Evolutionary conservation across 2,888 invertebrate species (phyloP).

Genomic region (Podabrus alpinus): DNA sequence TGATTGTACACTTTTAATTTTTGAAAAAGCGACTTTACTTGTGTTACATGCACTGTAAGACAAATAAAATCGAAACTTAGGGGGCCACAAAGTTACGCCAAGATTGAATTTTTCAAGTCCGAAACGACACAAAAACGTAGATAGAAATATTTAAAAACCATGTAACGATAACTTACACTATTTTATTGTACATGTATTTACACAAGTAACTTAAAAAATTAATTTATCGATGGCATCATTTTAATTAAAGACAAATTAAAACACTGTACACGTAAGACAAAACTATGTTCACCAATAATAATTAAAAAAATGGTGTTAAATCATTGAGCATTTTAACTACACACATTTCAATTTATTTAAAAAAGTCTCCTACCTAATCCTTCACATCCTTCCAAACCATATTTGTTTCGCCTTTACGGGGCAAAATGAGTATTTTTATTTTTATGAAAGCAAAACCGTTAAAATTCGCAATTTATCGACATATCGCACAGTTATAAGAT

Average conservation of each 20-base stretch:
- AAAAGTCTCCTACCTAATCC: conserved; percentile 8
- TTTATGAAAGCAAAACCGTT: conserved; percentile 8
- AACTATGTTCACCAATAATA: conserved; percentile 12
- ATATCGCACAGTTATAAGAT: conserved; percentile 66
- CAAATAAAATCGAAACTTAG: neutral
- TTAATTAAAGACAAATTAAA: conserved; percentile 16
- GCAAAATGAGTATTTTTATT: neutral
- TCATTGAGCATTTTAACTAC: conserved; percentile 23
- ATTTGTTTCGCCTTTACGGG: neutral
- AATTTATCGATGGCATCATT: conserved; percentile 27
- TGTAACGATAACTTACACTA: conserved; percentile 13
- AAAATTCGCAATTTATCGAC: conserved; percentile 27
- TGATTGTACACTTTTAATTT: neutral
- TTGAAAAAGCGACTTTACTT: neutral
- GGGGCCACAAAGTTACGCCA: neutral
- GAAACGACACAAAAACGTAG: conserved; percentile 4
- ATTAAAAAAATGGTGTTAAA: conserved; percentile 25
- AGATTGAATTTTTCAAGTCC: neutral
- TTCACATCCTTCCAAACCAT: conserved; percentile 17
- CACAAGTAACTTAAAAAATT: conserved; percentile 19
- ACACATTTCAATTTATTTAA: conserved; percentile 15
- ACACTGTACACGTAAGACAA: conserved; percentile 21
- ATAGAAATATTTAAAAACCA: conserved; percentile 5
- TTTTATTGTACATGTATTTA: conserved; percentile 17
- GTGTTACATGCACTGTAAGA: neutral